A percentile compares a stretch with the other conserved stretches of the same genome.
Evolutionary conservation across 2,113 vertebrate species (phyloP).

Genomic region (Emberiza fucata): DNA sequence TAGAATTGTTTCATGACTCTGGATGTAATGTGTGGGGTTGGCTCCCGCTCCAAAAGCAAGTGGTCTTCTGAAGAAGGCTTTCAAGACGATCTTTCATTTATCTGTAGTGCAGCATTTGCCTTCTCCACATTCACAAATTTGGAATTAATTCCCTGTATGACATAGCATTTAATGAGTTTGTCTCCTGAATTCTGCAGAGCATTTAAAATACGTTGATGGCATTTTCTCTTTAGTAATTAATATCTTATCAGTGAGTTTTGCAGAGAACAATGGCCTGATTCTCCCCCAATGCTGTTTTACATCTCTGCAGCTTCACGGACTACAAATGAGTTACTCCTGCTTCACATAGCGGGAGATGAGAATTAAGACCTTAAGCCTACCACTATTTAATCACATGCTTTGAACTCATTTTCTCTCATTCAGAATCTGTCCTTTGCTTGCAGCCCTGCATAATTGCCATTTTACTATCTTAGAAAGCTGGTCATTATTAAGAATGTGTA

Average conservation of each 20-base stretch:
- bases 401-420: constrained; percentile 33
- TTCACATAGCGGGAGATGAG: background rate
- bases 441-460: background rate
- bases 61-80: background rate
- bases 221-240: constrained; percentile 63
- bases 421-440: background rate
- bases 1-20: constrained; percentile 30
- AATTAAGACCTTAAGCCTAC: constrained; percentile 42
- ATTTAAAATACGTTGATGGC: constrained; percentile 60
- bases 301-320: constrained; percentile 21
- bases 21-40: background rate
- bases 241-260: constrained; percentile 58
- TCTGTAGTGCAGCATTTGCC: background rate
- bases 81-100: background rate
- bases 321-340: constrained; percentile 36
- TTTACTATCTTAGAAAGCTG: background rate
- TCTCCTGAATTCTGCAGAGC: constrained; percentile 52
- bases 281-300: constrained; percentile 32
- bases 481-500: background rate
- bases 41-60: background rate
- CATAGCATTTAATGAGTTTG: constrained; percentile 57
- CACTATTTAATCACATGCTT: constrained; percentile 26
- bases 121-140: constrained; percentile 39
- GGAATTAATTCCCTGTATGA: constrained; percentile 41
- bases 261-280: constrained; percentile 57